Evolutionary conservation across 2,888 invertebrate species (phyloP).

Genomic region (Drosophila trichaetosa): DNA sequence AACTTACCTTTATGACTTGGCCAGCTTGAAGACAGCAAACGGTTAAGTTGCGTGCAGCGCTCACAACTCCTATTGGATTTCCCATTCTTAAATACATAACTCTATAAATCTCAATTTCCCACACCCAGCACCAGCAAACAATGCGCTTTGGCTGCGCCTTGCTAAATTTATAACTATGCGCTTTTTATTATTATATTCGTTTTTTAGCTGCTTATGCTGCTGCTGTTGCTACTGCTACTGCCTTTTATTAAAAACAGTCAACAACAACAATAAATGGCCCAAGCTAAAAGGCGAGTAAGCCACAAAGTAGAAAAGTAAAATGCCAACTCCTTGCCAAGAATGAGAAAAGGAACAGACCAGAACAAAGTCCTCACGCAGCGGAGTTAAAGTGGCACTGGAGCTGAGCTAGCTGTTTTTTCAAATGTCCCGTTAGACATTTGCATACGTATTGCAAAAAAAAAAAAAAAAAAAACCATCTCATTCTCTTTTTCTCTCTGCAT

Average conservation of each 20-base stretch:
- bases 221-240: slow-evolving; percentile 21
- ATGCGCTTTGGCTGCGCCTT: slow-evolving; percentile 71
- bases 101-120: slow-evolving; percentile 57
- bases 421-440: slow-evolving; percentile 59
- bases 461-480: slow-evolving; percentile 30
- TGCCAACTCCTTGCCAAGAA: slow-evolving; percentile 65
- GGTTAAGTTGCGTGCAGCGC: slow-evolving; percentile 66
- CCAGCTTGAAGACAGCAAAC: slow-evolving; percentile 47
- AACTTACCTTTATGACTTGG: slow-evolving; percentile 63
- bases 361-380: slow-evolving; percentile 53
- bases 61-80: slow-evolving; percentile 17
- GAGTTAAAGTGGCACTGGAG: slow-evolving; percentile 72
- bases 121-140: slow-evolving; percentile 52
- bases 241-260: slow-evolving; percentile 74
- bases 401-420: slow-evolving; percentile 43
- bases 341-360: slow-evolving; percentile 42
- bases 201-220: slow-evolving; percentile 36
- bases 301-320: slow-evolving; percentile 79
- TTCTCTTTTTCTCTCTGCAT: slow-evolving; percentile 6
- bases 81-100: slow-evolving; percentile 43
- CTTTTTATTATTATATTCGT: slow-evolving; percentile 54
- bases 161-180: slow-evolving; percentile 76
- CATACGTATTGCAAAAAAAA: slow-evolving; percentile 68
- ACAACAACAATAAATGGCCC: slow-evolving; percentile 65
- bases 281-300: slow-evolving; percentile 78